phyloP scores from a whole-genome alignment of 2,797 vertebrate species.

The Sebastes elongatus region DNA sequence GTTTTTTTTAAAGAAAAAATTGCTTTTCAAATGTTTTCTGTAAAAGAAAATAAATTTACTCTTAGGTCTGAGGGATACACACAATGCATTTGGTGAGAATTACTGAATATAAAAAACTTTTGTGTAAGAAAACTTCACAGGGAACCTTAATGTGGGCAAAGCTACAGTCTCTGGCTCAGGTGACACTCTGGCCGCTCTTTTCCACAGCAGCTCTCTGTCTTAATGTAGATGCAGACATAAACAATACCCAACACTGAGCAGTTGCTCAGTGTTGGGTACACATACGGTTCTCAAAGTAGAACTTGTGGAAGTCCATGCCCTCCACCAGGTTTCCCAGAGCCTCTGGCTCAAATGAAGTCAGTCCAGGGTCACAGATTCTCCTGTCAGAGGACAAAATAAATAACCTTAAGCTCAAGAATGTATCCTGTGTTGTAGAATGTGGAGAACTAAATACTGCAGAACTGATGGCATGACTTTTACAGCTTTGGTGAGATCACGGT shows the following conservation, averaged over 20 bases:
- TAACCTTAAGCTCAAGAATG: neutral
- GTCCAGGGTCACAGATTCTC: conserved; percentile 98
- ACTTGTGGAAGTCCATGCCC: conserved; percentile 99
- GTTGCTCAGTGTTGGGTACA: too few relatives aligned
- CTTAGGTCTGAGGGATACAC: too few relatives aligned
- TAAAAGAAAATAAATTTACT: too few relatives aligned
- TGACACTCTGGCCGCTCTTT: neutral
- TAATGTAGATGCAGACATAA: neutral
- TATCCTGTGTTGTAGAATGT: neutral
- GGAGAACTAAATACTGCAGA: neutral
- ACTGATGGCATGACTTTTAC: neutral
- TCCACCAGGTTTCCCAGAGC: conserved; percentile 98
- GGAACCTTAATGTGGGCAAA: neutral
- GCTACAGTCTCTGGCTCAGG: neutral
- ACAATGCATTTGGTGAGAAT: too few relatives aligned
- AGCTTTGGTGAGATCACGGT: neutral
- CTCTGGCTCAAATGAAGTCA: conserved; percentile 99
- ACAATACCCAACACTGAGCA: neutral
- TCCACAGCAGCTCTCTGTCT: neutral
- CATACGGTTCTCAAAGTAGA: conserved; percentile 98
- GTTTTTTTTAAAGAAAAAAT: too few relatives aligned
- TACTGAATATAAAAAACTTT: neutral
- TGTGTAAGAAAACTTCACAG: neutral
- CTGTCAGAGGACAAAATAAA: conserved; percentile 71
- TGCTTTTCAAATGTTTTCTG: too few relatives aligned